These are phyloP conservation scores for Nestor notabilis DNA, from an alignment of 2,113 vertebrate genomes.

Conservation along the genomic window DNA sequence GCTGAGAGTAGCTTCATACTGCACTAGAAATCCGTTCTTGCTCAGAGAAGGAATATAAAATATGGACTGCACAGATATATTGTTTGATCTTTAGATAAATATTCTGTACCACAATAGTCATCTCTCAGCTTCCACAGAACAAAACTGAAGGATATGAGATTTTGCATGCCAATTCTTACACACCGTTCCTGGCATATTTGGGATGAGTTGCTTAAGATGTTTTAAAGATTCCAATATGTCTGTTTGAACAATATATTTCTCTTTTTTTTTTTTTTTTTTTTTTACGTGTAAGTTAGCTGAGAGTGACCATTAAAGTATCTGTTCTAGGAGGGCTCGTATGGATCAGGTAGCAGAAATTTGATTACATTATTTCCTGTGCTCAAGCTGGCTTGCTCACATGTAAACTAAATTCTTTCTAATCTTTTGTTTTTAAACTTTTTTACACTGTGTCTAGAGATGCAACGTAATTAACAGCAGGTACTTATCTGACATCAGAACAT, in stretches of 20 bases:
- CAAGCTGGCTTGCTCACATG: background rate
- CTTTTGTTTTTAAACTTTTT: fast-evolving
- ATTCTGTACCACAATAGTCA: background rate
- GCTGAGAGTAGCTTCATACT: background rate
- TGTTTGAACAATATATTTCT: background rate
- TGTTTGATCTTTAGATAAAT: background rate
- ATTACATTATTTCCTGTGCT: background rate
- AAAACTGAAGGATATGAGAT: background rate
- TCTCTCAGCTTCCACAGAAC: background rate
- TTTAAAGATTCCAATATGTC: fast-evolving
- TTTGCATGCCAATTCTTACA: background rate
- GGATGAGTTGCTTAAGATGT: background rate
- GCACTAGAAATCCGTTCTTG: background rate
- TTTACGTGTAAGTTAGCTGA: fast-evolving
- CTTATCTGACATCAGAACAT: background rate
- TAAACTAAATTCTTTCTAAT: background rate
- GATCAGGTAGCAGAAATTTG: background rate
- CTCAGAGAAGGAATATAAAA: background rate
- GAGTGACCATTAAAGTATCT: background rate
- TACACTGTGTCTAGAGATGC: background rate
- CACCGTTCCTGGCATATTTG: background rate
- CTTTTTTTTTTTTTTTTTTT: background rate
- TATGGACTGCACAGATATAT: background rate
- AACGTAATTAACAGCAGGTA: background rate
- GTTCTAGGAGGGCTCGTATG: background rate